Percentiles rank a stretch among this genome's conserved stretches.
Conservation (phyloP, 2,888 invertebrate genomes). For the Acanthosoma haemorrhoidale region DNA sequence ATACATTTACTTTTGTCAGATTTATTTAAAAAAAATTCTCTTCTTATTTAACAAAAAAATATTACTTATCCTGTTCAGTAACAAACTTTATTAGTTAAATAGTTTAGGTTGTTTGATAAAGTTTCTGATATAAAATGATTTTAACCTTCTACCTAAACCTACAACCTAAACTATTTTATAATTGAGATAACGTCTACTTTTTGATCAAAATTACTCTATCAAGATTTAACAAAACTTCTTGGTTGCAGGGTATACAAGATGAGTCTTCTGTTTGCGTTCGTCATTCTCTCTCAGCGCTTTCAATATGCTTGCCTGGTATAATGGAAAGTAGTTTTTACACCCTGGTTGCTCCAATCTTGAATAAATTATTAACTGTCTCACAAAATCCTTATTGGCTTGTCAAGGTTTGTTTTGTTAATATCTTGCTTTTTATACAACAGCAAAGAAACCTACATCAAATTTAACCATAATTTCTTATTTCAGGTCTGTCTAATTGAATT, state of each 20-base stretch:
- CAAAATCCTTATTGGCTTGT: conserved; percentile 80
- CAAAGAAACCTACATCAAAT: too few relatives aligned
- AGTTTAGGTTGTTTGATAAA: too few relatives aligned
- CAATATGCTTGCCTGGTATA: conserved; percentile 55
- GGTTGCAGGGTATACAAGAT: conserved; percentile 62
- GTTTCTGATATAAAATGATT: too few relatives aligned
- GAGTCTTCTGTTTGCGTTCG: conserved; percentile 70
- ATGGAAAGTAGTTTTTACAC: conserved; percentile 58
- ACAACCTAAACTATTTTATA: not conserved
- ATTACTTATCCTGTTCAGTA: too few relatives aligned
- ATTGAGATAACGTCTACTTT: not conserved
- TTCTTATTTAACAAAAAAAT: too few relatives aligned
- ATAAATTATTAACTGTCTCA: conserved; percentile 58
- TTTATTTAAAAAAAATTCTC: too few relatives aligned
- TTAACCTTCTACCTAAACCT: too few relatives aligned
- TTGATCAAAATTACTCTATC: too few relatives aligned
- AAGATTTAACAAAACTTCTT: not conserved
- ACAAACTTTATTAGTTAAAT: too few relatives aligned
- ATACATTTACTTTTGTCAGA: too few relatives aligned
- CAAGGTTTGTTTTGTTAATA: conserved; percentile 53
- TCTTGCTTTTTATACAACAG: conserved; percentile 39
- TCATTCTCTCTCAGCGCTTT: conserved; percentile 62
- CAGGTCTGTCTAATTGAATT: conserved; percentile 62
- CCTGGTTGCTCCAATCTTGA: conserved; percentile 55
- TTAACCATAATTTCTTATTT: conserved; percentile 38